These are phyloP conservation scores for Calycopis cecrops DNA, from an alignment of 1,140 invertebrate species.

Conservation along the genomic window DNA sequence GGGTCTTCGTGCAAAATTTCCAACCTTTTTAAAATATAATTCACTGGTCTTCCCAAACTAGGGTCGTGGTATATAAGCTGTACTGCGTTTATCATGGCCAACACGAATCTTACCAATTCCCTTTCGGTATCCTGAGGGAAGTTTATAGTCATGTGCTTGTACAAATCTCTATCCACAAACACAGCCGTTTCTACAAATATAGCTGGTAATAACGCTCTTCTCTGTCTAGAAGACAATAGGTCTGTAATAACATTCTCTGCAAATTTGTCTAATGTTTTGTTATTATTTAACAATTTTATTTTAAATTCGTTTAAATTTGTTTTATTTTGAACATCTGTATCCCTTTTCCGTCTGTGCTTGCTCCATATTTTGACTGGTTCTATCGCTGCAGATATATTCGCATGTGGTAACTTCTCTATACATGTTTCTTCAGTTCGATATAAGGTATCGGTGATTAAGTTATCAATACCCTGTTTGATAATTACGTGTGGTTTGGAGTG, in stretches of 20 bases:
- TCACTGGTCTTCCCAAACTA: slow-evolving; percentile 82
- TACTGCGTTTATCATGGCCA: slow-evolving; percentile 82
- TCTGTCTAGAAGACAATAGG: slow-evolving; percentile 44
- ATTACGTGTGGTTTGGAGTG: slow-evolving; percentile 58
- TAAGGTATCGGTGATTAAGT: slow-evolving; percentile 24
- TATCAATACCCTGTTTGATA: slow-evolving; percentile 43
- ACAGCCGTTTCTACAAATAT: slow-evolving; percentile 89
- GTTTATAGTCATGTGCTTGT: slow-evolving; percentile 85
- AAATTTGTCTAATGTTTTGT: slow-evolving; percentile 57
- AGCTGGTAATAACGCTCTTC: slow-evolving; percentile 71
- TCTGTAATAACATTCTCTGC: slow-evolving; percentile 44
- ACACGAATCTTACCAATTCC: slow-evolving; percentile 85
- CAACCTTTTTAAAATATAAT: slow-evolving; percentile 84
- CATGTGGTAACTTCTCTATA: slow-evolving; percentile 38
- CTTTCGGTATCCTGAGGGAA: slow-evolving; percentile 86
- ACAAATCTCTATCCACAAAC: slow-evolving; percentile 88
- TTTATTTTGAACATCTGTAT: slow-evolving; percentile 26
- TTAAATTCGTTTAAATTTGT: slow-evolving; percentile 52
- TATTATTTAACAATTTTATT: slow-evolving; percentile 61
- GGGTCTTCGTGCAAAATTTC: slow-evolving; percentile 87
- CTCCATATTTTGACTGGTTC: slow-evolving; percentile 48
- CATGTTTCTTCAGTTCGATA: slow-evolving; percentile 32
- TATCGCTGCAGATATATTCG: slow-evolving; percentile 31
- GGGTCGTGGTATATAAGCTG: slow-evolving; percentile 89
- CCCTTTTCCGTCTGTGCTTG: slow-evolving; percentile 68